phyloP scores from a whole-genome alignment of 2,797 vertebrate species.

The Sparidentex hasta region DNA sequence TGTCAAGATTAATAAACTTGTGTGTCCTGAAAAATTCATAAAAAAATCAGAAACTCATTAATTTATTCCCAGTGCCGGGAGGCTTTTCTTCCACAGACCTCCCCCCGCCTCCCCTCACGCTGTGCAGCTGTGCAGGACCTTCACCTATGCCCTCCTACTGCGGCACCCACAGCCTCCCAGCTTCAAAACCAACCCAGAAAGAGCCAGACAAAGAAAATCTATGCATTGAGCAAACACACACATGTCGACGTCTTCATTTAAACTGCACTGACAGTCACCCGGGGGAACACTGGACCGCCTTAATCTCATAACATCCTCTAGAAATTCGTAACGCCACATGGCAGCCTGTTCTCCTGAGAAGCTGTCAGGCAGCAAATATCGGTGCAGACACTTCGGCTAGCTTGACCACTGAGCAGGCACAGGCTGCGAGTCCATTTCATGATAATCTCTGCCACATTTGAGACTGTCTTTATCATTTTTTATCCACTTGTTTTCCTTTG shows the following conservation, averaged over 20 bases:
- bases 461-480: constrained; percentile 4
- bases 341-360: constrained; percentile 45
- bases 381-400: constrained; percentile 30
- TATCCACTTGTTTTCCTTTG: constrained; percentile 6
- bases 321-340: constrained; percentile 58
- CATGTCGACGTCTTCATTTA: constrained; percentile 51
- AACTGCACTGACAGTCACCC: constrained; percentile 29
- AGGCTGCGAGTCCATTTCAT: background rate
- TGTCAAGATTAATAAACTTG: constrained; percentile 36
- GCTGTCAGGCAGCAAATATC: constrained; percentile 35
- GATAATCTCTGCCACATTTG: constrained; percentile 4
- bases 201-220: constrained; percentile 67
- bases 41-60: constrained; percentile 64
- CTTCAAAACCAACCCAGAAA: constrained; percentile 51
- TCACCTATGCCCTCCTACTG: constrained; percentile 79
- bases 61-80: constrained; percentile 58
- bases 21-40: constrained; percentile 37
- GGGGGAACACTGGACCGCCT: constrained; percentile 55
- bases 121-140: constrained; percentile 80
- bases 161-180: constrained; percentile 45
- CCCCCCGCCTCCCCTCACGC: constrained; percentile 46
- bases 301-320: constrained; percentile 62
- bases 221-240: constrained; percentile 45
- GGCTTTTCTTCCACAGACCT: constrained; percentile 53
- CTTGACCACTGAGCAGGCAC: background rate